Percentiles rank a stretch among this genome's conserved stretches.
Conservation (phyloP, 2,888 invertebrate species). For the Drosophila robusta region DNA sequence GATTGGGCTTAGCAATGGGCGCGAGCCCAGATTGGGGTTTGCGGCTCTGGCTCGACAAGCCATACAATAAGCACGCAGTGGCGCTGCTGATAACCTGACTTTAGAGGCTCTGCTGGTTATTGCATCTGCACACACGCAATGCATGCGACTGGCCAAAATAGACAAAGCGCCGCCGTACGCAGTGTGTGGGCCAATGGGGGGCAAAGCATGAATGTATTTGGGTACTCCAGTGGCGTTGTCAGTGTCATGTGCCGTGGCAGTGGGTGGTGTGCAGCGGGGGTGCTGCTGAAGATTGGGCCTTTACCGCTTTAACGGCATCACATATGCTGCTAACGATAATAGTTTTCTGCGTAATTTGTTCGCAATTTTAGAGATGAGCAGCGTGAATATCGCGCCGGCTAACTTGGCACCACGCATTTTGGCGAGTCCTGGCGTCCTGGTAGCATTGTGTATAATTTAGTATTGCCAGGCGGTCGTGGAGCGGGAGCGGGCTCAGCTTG, state of each 20-base stretch:
- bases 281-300: constrained; percentile 38
- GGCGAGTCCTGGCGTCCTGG: constrained; percentile 12
- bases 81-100: constrained; percentile 46
- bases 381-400: constrained; percentile 56
- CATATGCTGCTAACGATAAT: constrained; percentile 85
- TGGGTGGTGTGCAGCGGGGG: background rate
- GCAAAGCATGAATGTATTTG: constrained; percentile 52
- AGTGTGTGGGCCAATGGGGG: constrained; percentile 18
- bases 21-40: constrained; percentile 1
- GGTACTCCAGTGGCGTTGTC: constrained; percentile 68
- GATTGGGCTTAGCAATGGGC: constrained; percentile 10
- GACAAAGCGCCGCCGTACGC: constrained; percentile 57
- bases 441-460: constrained; percentile 71
- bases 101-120: constrained; percentile 50
- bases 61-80: constrained; percentile 65
- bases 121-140: constrained; percentile 59
- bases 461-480: constrained; percentile 27
- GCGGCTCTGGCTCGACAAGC: constrained; percentile 37
- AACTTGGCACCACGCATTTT: constrained; percentile 50
- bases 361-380: constrained; percentile 64
- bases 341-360: constrained; percentile 85
- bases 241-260: constrained; percentile 52
- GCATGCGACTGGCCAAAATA: constrained; percentile 58
- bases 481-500: background rate
- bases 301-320: constrained; percentile 68